Evolutionary conservation across 1,140 invertebrate species (phyloP).

Genomic region (Holcopasites calliopsidis): DNA sequence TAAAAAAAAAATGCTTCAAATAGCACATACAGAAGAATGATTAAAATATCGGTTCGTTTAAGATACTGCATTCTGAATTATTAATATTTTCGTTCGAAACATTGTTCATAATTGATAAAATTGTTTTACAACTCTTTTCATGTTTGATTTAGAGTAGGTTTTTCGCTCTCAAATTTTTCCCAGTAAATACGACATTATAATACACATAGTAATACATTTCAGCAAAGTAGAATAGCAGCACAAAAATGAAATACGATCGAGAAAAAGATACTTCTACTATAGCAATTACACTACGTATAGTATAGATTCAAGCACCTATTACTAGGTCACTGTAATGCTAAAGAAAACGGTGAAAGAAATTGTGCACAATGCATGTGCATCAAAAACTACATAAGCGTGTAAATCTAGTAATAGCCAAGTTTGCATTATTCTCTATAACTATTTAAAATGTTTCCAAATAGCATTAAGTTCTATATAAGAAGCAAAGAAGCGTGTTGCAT

Average conservation of each 20-base stretch:
- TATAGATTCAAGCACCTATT: conserved; percentile 31
- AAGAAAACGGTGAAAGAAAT: conserved; percentile 25
- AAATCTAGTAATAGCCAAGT: conserved; percentile 1
- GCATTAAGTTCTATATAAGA: conserved; percentile 29
- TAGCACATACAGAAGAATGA: background rate
- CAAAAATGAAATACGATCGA: conserved; percentile 34
- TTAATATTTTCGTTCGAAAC: too few relatives aligned
- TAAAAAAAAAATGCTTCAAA: background rate
- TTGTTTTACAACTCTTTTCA: background rate
- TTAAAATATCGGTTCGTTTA: conserved; percentile 5
- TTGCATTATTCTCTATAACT: conserved; percentile 21
- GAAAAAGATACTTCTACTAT: conserved; percentile 15
- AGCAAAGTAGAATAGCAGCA: conserved; percentile 35
- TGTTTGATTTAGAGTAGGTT: background rate
- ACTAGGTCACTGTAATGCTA: conserved; percentile 20
- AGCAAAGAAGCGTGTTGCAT: conserved; percentile 36
- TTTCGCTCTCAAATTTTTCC: background rate
- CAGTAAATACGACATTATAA: too few relatives aligned
- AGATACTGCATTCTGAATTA: too few relatives aligned
- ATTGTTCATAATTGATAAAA: conserved; percentile 3
- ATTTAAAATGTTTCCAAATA: conserved; percentile 19
- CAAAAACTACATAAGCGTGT: conserved; percentile 35
- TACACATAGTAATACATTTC: conserved; percentile 2
- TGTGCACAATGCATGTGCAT: conserved; percentile 37
- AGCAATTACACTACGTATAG: conserved; percentile 29